Base-by-base conservation (phyloP, 2,797 vertebrate genomes). In the Pseudochirops cupreus region DNA sequence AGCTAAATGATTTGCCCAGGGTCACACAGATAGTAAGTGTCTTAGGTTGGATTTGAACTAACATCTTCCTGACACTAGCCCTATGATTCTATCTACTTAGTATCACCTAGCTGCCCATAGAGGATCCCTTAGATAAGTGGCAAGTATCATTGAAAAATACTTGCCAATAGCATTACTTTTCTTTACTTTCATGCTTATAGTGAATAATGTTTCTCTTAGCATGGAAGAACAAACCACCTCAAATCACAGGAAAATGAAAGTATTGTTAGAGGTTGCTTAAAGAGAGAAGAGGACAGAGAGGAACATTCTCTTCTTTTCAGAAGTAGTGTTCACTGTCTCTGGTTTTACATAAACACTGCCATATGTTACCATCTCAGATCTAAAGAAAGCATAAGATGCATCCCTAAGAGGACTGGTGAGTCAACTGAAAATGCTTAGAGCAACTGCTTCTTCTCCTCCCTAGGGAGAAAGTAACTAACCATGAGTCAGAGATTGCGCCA, bases 391-490 rank as follows among this genome's bases (percentile, higher is more conserved):
- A 91, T n/a, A n/a, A 91, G 39, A 82, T 24, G 21, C 56, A 87
- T 93, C 33, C 52, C 3, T 0, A 59, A 92, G 87, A 94, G 62
- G 28, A 87, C 46, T 31, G 50, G 24, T 46, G 26, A 94, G 67
- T 96, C 67, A 53, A 33, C 5, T 93, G 67, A 95, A 95, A 55
- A 90, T 93, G 55, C 52, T 89, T 53, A 94, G 93, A 95, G 39
- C 54, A 57, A 50, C 74, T n/a, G 50, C 50, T 96, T 74, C n/a
- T 24, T 92, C 24, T 94, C 62, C 55, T 29, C 62, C 91, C 46
- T 54, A 9, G 87, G 26, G 82, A 59, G 39, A 95, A 93, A 90
- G 91, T 74, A 94, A n/a, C 52, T 90, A 87, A 67, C 90, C 56
- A 1, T 28, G 92, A 96, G 90, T 93, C 94, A 96, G 92, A 92